Conservation (phyloP, 2,888 invertebrate species). For the Nesidiocoris tenuis region DNA sequence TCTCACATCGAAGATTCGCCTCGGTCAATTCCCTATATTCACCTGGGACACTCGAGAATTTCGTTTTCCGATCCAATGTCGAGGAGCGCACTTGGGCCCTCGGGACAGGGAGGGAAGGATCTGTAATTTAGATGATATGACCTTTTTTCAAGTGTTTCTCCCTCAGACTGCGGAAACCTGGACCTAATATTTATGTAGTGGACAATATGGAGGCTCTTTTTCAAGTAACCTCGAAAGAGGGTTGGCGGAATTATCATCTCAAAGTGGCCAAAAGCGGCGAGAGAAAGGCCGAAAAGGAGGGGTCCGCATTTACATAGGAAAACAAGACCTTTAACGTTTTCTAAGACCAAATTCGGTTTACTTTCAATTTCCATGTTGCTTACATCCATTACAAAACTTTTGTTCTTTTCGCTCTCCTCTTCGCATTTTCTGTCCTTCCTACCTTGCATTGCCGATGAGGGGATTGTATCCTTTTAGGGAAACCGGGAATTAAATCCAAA, state of each 20-base stretch:
- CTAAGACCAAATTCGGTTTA: conserved; percentile 26
- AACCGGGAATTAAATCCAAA: conserved; percentile 32
- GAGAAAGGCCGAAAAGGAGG: not conserved
- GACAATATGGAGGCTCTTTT: conserved; percentile 20
- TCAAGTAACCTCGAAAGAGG: not conserved
- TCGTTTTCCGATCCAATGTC: conserved; percentile 6
- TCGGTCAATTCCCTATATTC: not conserved
- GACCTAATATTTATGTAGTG: conserved; percentile 34
- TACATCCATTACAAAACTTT: conserved; percentile 37
- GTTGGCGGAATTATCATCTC: conserved; percentile 26
- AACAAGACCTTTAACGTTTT: conserved; percentile 21
- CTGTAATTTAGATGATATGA: conserved; percentile 36
- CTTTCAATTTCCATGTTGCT: conserved; percentile 34
- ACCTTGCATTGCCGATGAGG: conserved; percentile 8
- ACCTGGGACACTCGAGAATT: conserved; percentile 25
- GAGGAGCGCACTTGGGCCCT: not conserved
- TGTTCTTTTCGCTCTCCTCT: conserved; percentile 14
- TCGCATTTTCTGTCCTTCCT: conserved; percentile 1
- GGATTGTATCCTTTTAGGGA: conserved; percentile 23
- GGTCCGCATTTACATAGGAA: conserved; percentile 29
- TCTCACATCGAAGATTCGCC: no score
- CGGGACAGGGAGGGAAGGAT: conserved; percentile 7
- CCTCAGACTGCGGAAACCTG: not conserved
- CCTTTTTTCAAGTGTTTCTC: not conserved
- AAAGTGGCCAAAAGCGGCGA: conserved; percentile 18